Evolutionary conservation across 1,140 invertebrate genomes (phyloP), one percentile per base, ranked within the genome.

Genomic region (Lycorma delicatula): DNA sequence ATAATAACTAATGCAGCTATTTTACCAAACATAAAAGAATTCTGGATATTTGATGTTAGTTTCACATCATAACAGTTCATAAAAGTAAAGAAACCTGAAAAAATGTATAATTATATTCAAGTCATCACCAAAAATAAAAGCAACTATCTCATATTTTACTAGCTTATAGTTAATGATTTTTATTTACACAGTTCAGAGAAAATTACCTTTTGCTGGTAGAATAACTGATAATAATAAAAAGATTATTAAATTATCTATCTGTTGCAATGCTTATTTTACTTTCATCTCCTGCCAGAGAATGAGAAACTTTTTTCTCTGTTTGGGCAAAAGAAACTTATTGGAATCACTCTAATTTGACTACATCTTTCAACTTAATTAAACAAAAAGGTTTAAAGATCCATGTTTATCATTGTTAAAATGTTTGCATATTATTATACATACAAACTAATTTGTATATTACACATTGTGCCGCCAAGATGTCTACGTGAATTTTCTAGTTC

Each of bases 11-110:
- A 70, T 1, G 91, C 91, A 1, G 82, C 77, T 47, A 96, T 79
- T 75, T 97, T 97, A 2, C 89, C 89, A 64, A 91, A 84, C 77
- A 94, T 93, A 62, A 96, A 93, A 1, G 91, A 74, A 68, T 93
- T 93, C 71, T 95, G 91, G 56, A 94, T 77, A 68, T 83, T 85
- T 2, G 90, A 89, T 5, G 92, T 93, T 57, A 82, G 81, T 72
- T 86, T 87, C 54, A 96, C 88, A 71, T 92, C 86, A 65, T 86
- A 89, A 52, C 88, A 91, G 70, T 96, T 97, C 29, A 96, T 76
- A 62, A 84, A 91, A 16, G 91, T 92, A 38, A 97, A 75, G 36
- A 89, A 77, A 74, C 81, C 85, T 88, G 63, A 3, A 70, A 73
- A 63, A 46, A 59, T 56, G 56, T 25, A 64, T 18, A 46, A 46